Evolutionary conservation across 2,888 invertebrate species (phyloP).

Genomic region (Dasypogon diadema): DNA sequence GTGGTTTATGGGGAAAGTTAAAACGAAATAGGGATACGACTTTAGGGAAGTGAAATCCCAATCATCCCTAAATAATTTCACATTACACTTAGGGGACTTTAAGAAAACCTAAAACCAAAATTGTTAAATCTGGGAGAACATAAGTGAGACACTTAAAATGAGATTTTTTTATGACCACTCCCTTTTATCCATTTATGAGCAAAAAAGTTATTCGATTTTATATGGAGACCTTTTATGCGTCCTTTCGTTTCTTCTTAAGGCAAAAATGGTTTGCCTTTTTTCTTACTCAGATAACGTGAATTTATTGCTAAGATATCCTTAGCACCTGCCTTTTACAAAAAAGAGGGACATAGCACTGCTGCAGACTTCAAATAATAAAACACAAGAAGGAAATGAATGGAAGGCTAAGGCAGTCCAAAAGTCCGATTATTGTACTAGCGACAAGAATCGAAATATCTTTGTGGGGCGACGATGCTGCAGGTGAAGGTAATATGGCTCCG

Average conservation of each 20-base stretch:
- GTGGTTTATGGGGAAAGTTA: too few species aligned
- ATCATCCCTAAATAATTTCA: too few species aligned
- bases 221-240: slow-evolving; percentile 36
- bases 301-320: slow-evolving; percentile 44
- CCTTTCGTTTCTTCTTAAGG: slow-evolving; percentile 22
- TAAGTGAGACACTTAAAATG: slow-evolving; percentile 11
- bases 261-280: slow-evolving; percentile 13
- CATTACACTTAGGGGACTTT: too few species aligned
- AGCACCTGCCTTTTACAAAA: slow-evolving; percentile 20
- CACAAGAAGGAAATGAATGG: slow-evolving; percentile 16
- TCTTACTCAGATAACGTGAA: slow-evolving; percentile 32
- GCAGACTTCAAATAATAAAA: slow-evolving; percentile 32
- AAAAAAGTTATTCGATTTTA: slow-evolving; percentile 43
- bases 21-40: too few species aligned
- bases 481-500: slow-evolving; percentile 2
- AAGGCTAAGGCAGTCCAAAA: slow-evolving; percentile 18
- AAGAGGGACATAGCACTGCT: not conserved
- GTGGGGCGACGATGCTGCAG: not conserved
- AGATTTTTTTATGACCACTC: slow-evolving; percentile 32
- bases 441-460: slow-evolving; percentile 4
- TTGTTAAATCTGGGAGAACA: not conserved
- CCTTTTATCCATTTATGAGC: slow-evolving; percentile 40
- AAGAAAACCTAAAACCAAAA: too few species aligned
- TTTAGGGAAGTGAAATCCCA: too few species aligned
- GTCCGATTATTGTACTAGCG: slow-evolving; percentile 37